Base-by-base conservation (phyloP, 2,113 vertebrate genomes). In the Pandion haliaetus region DNA sequence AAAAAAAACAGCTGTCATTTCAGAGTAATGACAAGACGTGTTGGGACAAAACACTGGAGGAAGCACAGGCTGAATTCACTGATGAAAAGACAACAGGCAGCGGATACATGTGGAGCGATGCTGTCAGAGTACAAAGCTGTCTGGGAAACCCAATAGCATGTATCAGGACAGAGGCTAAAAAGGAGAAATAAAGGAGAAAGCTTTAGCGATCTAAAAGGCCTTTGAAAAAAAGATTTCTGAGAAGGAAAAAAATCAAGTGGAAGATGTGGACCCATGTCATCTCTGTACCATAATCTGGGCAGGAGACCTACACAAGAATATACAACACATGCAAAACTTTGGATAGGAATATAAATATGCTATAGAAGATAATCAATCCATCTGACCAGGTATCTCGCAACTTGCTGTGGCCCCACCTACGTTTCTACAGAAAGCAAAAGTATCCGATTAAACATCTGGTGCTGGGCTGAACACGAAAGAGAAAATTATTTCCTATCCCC, bases 61-160 rank as follows among this genome's bases (percentile, higher is more conserved):
- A 95, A 92, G 85, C 38, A 62, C 34, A 61, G 92, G 58, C 72
- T 83, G 81, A 87, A 67, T 92, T 84, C 69, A 40, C 50, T 26
- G 78, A 91, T 71, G 86, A 94, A 92, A 96, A 93, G 88, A 44
- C 4, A 40, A 79, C 47, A 70, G 47, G 80, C 19, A 0, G 82
- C 1, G 1, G 86, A 88, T 42, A n/a, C 69, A 78, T 2, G 12
- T 0, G 0, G 83, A 91, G 80, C 0, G 0, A 61, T 1, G 0
- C 49, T 54, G 67, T 20, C 16, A 4, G 54, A 94, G 69, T 9
- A 96, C 71, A 95, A 95, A 97, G 70, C 38, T 81, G 17, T 28
- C 71, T 82, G 80, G 65, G 90, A 83, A 95, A 83, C 71, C 70
- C 0, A 8, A 93, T 16, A 91, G 82, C 45, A 42, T 0, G 2